A percentile compares a stretch with the other conserved stretches of the same genome.
Conservation (phyloP, 2,888 invertebrate species). For the Chironomus riparius region DNA sequence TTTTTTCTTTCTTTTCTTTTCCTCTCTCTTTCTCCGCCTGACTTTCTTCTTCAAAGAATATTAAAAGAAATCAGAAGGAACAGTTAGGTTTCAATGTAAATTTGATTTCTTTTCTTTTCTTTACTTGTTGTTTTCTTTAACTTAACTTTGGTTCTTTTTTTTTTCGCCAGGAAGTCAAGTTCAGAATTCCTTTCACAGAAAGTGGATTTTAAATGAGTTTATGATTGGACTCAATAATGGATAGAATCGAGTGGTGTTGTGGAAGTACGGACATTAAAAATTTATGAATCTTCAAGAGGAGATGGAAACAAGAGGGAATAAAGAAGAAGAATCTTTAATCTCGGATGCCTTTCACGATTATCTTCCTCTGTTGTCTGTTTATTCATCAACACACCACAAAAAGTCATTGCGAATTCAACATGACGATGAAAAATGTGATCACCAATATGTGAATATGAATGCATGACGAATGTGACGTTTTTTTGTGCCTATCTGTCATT, state of each 20-base stretch:
- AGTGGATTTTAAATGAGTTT: conserved; percentile 7
- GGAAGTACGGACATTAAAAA: neutral
- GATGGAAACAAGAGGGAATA: no score
- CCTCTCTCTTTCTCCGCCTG: neutral
- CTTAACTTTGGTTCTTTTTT: no score
- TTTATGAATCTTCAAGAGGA: neutral
- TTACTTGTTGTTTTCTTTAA: neutral
- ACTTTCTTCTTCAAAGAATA: conserved; percentile 9
- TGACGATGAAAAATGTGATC: no score
- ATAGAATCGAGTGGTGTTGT: neutral
- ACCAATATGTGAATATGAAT: no score
- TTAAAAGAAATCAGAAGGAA: conserved; percentile 6
- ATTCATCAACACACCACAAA: no score
- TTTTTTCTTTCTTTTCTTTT: conserved; percentile 1
- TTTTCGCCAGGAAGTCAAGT: neutral
- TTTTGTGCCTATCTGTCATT: no score
- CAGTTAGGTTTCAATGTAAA: conserved; percentile 11
- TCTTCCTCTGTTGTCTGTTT: no score
- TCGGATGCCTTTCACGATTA: no score
- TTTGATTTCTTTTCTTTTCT: neutral
- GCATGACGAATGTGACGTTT: no score
- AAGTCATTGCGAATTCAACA: no score
- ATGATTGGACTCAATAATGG: neutral
- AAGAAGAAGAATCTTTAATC: no score
- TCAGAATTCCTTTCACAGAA: conserved; percentile 8